Base-by-base conservation (phyloP, 1,140 invertebrate genomes). In the Neodiprion virginianus region DNA sequence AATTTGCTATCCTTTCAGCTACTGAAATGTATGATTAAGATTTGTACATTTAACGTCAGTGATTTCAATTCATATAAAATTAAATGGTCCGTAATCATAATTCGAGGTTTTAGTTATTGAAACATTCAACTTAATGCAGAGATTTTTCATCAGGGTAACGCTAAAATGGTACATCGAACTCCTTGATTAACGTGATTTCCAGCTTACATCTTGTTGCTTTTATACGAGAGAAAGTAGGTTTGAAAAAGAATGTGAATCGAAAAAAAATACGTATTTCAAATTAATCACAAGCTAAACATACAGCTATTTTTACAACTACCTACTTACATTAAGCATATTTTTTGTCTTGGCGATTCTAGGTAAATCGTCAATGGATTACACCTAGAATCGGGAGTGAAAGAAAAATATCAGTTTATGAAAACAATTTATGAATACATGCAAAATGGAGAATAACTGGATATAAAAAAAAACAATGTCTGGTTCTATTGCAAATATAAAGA, bases 341-440 rank as follows among this genome's bases (percentile, higher is more conserved):
- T 61, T 61, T 61, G 11, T 61, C 53, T 61, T 61, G 53, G 53
- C 53, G 53, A 61, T 61, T 61, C 53, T 61, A 61, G 53, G 53
- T 61, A 61, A 61, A 61, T 61, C 53, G 53, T 61, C 53, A 61
- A 61, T 61, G 53, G 53, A 61, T 61, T 61, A 61, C 53, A 61
- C 53, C 53, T 61, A 61, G 53, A 61, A 61, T 61, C 53, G 53
- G 53, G 53, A 61, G 53, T 61, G 53, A 61, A 61, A 61, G 53
- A 61, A 61, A 61, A 61, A 61, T 61, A 61, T 61, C 53, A 61
- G 53, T 61, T 61, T 12, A 61, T 61, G 53, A 61, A 61, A 61
- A 61, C 53, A 61, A 61, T 61, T 14, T 9, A 8, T 61, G 11
- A 61, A 61, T 4, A 61, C 53, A 61, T 61, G 53, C 53, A 61